These are phyloP conservation scores for Leucophora obtusa DNA, from an alignment of 2,888 invertebrate species.

Conservation along the genomic window DNA sequence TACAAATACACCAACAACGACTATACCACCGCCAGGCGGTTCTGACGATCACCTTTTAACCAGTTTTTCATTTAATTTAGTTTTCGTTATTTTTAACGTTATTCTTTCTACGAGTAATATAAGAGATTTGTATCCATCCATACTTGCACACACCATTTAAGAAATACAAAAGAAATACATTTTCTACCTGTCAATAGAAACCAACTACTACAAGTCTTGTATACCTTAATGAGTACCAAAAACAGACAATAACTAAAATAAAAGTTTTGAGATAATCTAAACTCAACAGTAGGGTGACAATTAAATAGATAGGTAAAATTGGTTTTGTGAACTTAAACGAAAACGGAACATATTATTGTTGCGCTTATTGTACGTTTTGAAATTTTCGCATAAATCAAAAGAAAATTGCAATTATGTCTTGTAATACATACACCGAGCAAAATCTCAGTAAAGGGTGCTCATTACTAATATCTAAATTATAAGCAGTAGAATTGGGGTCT, in stretches of 20 bases:
- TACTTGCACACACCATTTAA: constrained; percentile 54
- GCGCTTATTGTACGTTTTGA: too few species aligned
- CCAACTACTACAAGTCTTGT: constrained; percentile 47
- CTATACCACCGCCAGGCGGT: not conserved
- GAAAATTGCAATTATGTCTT: too few species aligned
- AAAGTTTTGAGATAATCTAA: constrained; percentile 40
- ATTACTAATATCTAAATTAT: too few species aligned
- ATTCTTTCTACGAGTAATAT: not conserved
- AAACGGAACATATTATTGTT: too few species aligned
- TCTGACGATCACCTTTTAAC: constrained; percentile 39
- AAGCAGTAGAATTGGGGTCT: too few species aligned
- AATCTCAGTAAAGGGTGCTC: too few species aligned
- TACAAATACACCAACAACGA: not conserved
- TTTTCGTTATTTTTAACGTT: not conserved
- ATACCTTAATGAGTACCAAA: constrained; percentile 54
- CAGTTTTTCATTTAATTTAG: constrained; percentile 37
- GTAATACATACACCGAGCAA: too few species aligned
- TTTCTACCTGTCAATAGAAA: constrained; percentile 75
- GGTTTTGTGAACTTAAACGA: too few species aligned
- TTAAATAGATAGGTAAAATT: too few species aligned
- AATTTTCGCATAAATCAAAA: too few species aligned
- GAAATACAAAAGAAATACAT: constrained; percentile 69
- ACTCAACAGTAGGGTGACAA: too few species aligned
- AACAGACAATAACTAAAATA: constrained; percentile 24
- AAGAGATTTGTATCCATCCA: constrained; percentile 18